Conservation (phyloP, 2,888 invertebrate species). For the Cheilosia urbana region DNA sequence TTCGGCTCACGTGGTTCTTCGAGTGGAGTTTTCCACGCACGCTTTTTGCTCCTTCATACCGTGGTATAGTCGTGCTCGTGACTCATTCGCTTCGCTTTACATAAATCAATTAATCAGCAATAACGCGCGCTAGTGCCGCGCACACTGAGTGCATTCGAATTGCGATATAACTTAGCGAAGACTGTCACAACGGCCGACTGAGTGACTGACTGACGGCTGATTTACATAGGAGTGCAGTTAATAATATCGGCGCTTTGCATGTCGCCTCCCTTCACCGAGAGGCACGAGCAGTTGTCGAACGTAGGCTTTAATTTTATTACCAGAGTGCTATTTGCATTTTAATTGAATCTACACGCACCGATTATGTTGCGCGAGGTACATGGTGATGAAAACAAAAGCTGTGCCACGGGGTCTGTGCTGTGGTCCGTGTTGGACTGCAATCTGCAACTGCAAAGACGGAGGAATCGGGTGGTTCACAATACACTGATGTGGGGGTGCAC, state of each 20-base stretch:
- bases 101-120: slow-evolving; percentile 71
- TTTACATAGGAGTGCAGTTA: slow-evolving; percentile 69
- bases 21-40: not conserved
- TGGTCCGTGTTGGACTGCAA: slow-evolving; percentile 3
- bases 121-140: slow-evolving; percentile 26
- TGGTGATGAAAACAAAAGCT: slow-evolving; percentile 64
- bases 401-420: slow-evolving; percentile 44
- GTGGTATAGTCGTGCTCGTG: slow-evolving; percentile 2
- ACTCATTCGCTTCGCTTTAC: slow-evolving; percentile 51
- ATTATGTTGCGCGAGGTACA: slow-evolving; percentile 24
- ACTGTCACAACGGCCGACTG: slow-evolving; percentile 49
- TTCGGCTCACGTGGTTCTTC: not conserved
- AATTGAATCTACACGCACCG: slow-evolving; percentile 74
- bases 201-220: slow-evolving; percentile 60
- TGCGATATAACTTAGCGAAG: slow-evolving; percentile 33
- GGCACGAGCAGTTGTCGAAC: slow-evolving; percentile 64
- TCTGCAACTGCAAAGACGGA: not conserved
- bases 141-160: slow-evolving; percentile 35
- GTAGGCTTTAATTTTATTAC: slow-evolving; percentile 75
- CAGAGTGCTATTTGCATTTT: slow-evolving; percentile 72
- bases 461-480: slow-evolving; percentile 18
- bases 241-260: slow-evolving; percentile 73
- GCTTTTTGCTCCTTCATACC: not conserved
- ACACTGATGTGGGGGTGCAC: slow-evolving; percentile 62
- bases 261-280: slow-evolving; percentile 58